Percentiles rank a stretch among this genome's conserved stretches.
These are phyloP conservation scores for Drosophila falleni DNA, from an alignment of 2,888 invertebrate genomes.

Conservation along the genomic window DNA sequence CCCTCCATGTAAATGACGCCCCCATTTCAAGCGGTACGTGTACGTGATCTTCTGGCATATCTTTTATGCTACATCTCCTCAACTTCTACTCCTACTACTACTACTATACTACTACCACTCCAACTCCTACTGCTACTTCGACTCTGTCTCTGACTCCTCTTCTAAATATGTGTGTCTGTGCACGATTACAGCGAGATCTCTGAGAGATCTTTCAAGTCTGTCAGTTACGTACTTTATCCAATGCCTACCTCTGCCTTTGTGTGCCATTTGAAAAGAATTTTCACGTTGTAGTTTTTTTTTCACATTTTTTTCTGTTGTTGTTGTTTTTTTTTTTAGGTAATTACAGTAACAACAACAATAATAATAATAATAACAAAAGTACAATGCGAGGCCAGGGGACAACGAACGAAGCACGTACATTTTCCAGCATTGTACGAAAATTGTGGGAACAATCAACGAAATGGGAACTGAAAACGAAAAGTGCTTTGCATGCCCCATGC, in stretches of 20 bases:
- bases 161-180: constrained; percentile 42
- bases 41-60: constrained; percentile 75
- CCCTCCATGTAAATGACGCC: constrained; percentile 78
- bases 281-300: constrained; percentile 68
- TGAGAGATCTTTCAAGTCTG: constrained; percentile 74
- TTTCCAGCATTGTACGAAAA: constrained; percentile 79
- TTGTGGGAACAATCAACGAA: constrained; percentile 81
- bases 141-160: constrained; percentile 16
- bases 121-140: neutral
- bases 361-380: constrained; percentile 21
- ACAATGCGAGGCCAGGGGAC: constrained; percentile 59
- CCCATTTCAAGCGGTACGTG: constrained; percentile 69
- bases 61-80: constrained; percentile 70
- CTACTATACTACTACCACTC: neutral
- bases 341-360: constrained; percentile 61
- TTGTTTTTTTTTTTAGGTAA: constrained; percentile 58
- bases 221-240: constrained; percentile 50
- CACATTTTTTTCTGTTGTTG: constrained; percentile 25
- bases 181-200: constrained; percentile 75
- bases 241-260: constrained; percentile 41
- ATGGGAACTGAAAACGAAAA: constrained; percentile 67
- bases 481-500: constrained; percentile 69
- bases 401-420: constrained; percentile 71
- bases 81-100: neutral
- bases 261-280: constrained; percentile 79